Base-by-base conservation (phyloP, 1,140 invertebrate species). In the Stenopsyche tienmushanensis region DNA sequence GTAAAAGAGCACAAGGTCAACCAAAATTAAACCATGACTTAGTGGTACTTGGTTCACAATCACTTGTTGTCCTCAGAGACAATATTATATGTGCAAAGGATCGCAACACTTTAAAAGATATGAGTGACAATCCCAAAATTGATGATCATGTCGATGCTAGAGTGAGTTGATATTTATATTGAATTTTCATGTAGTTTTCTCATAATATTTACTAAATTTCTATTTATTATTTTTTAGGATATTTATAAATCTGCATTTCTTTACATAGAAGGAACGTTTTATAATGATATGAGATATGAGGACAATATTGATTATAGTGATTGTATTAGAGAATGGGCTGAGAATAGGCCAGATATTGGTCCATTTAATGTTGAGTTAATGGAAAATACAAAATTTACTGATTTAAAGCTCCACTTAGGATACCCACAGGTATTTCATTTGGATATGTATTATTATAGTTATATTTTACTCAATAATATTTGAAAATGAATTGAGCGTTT, bases 221-320 rank as follows among this genome's bases (percentile, higher is more conserved):
- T 57, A 23, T 41, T 59, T 26, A 66, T 44, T 41, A 49, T 59
- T 42, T 54, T 67, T 25, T 25, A 89, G 87, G 83, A 88, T 64
- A 45, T 86, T 18, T 89, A 87, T 70, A 86, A 84, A 66, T 89
- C 90, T 0, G 86, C 86, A 0, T 90, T 91, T 73, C 88, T 93
- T 72, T 93, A 88, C 72, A 91, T 94, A 50, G 86, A 90, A 73
- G 83, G 87, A 65, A 86, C 83, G 24, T 92, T 93, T 77, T 93
- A 92, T 76, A 89, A 90, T 76, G 91, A 94, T 74, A 78, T 73
- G 52, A 80, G 90, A 8, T 71, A 81, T 66, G 71, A 76, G 1
- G 71, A 77, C 0, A 86, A 86, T 73, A 70, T 74, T 50, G 89
- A 93, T 75, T 86, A 88, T 68, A 89, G 87, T 64, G 73, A 76